phyloP scores from a whole-genome alignment of 1,140 invertebrate genomes.

The Drosophila sproati region DNA sequence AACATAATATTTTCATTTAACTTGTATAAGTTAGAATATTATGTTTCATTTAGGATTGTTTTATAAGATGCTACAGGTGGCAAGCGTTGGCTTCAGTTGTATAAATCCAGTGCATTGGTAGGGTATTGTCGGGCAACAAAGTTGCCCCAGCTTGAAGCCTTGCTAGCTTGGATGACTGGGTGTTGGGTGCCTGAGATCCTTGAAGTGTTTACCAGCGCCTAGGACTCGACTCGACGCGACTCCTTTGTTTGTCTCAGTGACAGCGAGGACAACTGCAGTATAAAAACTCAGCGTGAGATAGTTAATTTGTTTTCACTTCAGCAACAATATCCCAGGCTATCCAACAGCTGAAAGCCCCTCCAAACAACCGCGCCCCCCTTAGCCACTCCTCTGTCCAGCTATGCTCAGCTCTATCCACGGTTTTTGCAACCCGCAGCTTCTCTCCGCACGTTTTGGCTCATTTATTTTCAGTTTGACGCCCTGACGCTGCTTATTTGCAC shows the following conservation, averaged over 20 bases:
- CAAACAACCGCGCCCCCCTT: not conserved
- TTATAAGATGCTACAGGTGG: too few species aligned
- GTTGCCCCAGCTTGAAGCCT: conserved; percentile 51
- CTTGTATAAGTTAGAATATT: too few species aligned
- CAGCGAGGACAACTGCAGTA: conserved; percentile 54
- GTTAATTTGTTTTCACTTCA: conserved; percentile 83
- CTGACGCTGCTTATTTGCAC: conserved; percentile 79
- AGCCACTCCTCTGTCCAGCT: not conserved
- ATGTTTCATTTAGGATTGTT: too few species aligned
- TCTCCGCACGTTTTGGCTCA: conserved; percentile 73
- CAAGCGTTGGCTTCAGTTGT: too few species aligned
- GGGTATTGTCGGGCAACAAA: conserved; percentile 58
- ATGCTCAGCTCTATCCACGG: not conserved
- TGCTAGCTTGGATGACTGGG: too few species aligned
- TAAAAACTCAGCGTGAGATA: conserved; percentile 81
- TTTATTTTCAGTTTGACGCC: conserved; percentile 82
- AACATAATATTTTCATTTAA: too few species aligned
- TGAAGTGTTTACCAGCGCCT: conserved; percentile 65
- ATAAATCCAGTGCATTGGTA: not conserved
- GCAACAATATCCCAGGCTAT: conserved; percentile 64
- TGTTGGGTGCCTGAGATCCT: conserved; percentile 33
- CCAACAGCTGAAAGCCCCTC: conserved; percentile 2
- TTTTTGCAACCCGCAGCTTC: conserved; percentile 35
- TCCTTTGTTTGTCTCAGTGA: conserved; percentile 46
- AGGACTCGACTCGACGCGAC: conserved; percentile 9